Conservation (phyloP, 2,797 vertebrate genomes). For the Sitta carolinensis region DNA sequence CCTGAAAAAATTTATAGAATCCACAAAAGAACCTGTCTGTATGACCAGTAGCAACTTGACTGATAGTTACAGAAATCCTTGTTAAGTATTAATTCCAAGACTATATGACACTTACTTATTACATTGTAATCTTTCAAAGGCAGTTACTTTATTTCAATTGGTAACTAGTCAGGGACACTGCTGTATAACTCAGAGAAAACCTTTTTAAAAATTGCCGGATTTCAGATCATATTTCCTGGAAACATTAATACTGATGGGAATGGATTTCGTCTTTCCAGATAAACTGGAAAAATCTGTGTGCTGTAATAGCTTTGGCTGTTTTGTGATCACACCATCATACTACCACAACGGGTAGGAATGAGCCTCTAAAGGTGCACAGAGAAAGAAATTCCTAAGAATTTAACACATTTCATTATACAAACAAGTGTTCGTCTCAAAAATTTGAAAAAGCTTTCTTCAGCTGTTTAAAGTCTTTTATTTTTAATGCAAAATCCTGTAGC, state of each 20-base stretch:
- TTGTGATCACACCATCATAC: background rate
- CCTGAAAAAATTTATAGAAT: background rate
- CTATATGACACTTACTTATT: background rate
- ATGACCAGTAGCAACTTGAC: background rate
- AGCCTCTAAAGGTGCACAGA: background rate
- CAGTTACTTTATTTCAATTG: background rate
- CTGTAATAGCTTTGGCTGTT: background rate
- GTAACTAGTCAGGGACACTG: background rate
- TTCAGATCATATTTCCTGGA: background rate
- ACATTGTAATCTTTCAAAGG: background rate
- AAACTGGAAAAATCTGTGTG: background rate
- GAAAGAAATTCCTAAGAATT: background rate
- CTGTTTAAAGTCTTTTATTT: background rate
- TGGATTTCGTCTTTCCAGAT: background rate
- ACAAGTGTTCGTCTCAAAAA: background rate
- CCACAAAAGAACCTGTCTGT: background rate
- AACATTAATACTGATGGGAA: background rate
- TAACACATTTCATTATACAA: background rate
- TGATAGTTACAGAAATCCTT: background rate
- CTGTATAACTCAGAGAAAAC: background rate
- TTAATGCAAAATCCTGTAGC: background rate
- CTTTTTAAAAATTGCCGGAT: background rate
- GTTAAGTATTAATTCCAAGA: background rate
- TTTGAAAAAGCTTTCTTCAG: background rate
- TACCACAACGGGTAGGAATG: accelerated